Evolutionary conservation across 1,140 invertebrate genomes (phyloP).

Genomic region (Lucilia sericata): DNA sequence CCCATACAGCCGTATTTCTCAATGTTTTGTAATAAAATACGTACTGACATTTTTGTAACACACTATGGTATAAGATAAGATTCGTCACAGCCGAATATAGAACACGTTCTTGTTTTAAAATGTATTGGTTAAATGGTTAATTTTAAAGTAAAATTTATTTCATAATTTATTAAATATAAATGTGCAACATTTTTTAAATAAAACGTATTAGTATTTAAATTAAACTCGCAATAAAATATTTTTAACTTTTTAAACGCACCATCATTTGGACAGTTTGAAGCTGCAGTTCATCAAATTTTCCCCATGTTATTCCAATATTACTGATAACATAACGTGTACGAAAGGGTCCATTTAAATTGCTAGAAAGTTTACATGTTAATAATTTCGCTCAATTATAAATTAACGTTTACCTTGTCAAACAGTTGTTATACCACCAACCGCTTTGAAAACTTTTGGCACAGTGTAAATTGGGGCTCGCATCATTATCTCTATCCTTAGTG

Average conservation of each 20-base stretch:
- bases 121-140: no score
- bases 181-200: no score
- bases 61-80: no score
- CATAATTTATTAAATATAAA: no score
- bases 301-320: background rate
- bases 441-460: constrained; percentile 76
- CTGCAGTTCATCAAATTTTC: background rate
- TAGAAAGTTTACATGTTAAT: background rate
- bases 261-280: background rate
- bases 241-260: background rate
- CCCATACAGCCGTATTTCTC: no score
- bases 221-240: background rate
- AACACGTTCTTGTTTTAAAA: no score
- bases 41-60: no score
- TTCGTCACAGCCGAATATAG: no score
- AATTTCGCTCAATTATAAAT: background rate
- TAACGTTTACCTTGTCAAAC: constrained; percentile 55
- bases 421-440: constrained; percentile 77
- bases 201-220: no score
- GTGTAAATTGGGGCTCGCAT: constrained; percentile 73
- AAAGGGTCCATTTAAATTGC: background rate
- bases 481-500: constrained; percentile 78
- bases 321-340: background rate
- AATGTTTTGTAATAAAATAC: no score
- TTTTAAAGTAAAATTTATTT: no score